Percentiles rank a stretch among this genome's conserved stretches.
Conservation (phyloP, 2,888 invertebrate species). For the Watsonalla binaria region DNA sequence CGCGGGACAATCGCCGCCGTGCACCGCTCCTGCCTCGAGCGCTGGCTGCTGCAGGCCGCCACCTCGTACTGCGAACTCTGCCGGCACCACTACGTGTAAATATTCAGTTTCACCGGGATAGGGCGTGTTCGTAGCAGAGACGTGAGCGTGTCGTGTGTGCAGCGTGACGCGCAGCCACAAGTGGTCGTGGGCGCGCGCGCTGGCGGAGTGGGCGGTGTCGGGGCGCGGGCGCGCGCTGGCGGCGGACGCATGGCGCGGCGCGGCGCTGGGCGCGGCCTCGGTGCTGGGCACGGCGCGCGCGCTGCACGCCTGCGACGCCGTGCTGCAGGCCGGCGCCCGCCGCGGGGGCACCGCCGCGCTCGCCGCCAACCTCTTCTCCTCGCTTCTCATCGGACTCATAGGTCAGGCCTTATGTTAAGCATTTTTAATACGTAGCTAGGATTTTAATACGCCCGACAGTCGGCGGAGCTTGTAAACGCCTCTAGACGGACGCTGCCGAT, state of each 20-base stretch:
- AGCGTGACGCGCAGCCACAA: constrained; percentile 23
- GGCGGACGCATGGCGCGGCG: constrained; percentile 62
- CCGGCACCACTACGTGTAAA: constrained; percentile 68
- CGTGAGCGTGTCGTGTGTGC: neutral
- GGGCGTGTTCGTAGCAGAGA: neutral
- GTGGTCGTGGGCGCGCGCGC: constrained; percentile 64
- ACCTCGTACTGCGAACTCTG: constrained; percentile 73
- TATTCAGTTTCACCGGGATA: constrained; percentile 14
- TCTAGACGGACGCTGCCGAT: too few relatives aligned
- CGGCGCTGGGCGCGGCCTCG: constrained; percentile 58
- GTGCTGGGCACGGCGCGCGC: constrained; percentile 70
- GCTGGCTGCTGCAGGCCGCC: constrained; percentile 71
- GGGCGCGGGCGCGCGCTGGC: constrained; percentile 64
- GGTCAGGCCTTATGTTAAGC: constrained; percentile 29
- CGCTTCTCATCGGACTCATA: constrained; percentile 64
- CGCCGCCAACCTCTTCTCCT: constrained; percentile 67
- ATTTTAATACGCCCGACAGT: too few relatives aligned
- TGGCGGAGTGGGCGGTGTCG: constrained; percentile 60
- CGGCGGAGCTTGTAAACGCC: too few relatives aligned
- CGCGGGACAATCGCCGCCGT: constrained; percentile 72
- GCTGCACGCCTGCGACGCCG: constrained; percentile 68
- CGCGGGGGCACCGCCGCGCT: constrained; percentile 60
- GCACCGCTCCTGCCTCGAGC: constrained; percentile 69
- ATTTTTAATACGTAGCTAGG: neutral
- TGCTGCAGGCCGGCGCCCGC: constrained; percentile 64